These are phyloP conservation scores for Parthenolecanium corni DNA, from an alignment of 2,888 invertebrate genomes.

Conservation along the genomic window DNA sequence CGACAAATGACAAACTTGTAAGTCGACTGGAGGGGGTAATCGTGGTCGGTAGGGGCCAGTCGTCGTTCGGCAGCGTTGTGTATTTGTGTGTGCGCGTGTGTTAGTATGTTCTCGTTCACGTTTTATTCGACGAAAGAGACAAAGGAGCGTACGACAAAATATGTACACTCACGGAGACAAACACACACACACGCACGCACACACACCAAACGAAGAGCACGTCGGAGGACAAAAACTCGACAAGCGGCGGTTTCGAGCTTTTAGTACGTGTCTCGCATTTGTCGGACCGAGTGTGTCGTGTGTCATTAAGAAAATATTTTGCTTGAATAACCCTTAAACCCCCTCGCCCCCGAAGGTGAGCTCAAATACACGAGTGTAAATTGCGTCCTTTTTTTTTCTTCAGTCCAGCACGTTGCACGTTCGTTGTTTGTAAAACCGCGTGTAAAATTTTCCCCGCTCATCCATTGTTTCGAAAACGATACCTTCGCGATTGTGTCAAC, in stretches of 20 bases:
- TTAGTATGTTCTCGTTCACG: no score
- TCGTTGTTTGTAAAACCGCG: background rate
- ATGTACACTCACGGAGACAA: no score
- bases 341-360: no score
- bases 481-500: no score
- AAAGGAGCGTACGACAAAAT: no score
- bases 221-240: conserved; percentile 26
- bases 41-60: conserved; percentile 5
- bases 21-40: background rate
- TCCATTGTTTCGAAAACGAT: no score
- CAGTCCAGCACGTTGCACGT: background rate
- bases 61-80: background rate
- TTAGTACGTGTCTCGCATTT: conserved; percentile 25
- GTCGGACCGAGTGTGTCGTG: conserved; percentile 11
- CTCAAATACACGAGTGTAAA: no score
- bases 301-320: background rate
- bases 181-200: no score
- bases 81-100: no score
- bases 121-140: no score
- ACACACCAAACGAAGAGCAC: conserved; percentile 3
- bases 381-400: conserved; percentile 17
- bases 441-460: background rate
- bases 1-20: conserved; percentile 27
- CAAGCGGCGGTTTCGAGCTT: conserved; percentile 21
- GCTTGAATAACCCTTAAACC: no score